Evolutionary conservation across 2,888 invertebrate genomes (phyloP), one percentile per base, ranked within the genome.

Genomic region (Heliconius hortense): DNA sequence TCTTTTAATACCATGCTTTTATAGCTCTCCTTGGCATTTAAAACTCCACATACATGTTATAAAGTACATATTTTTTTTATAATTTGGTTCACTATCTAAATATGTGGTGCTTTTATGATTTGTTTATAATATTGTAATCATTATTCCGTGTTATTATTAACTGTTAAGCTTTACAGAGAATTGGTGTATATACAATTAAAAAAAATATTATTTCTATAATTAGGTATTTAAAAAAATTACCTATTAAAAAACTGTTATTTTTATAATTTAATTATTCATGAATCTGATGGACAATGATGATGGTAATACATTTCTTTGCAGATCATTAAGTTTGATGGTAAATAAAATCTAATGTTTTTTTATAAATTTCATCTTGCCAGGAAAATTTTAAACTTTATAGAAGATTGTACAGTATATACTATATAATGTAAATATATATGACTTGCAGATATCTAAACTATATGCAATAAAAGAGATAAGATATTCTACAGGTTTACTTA

Each of bases 11-110:
- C 83, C 80, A 82, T 79, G 3, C 21, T 82, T 81, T 86, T 84
- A 84, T 64, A 24, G 35, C 15, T 64, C 24, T 43, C 92, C 90
- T 91, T 93, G 92, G 87, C 93, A 92, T 93, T 92, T 89, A n/a
- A 69, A 56, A 56, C 5, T 4, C 21, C n/a, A 31, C n/a, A 56
- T 56, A 10, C n/a, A n/a, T 56, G n/a, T n/a, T n/a, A 56, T 56
- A 11, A 56, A 1, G 18, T 56, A 28, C 53, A 24, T 26, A 60
- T 28, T 60, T 26, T n/a, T 60, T 60, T 26, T 5, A 7, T 26
- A 5, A 60, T 26, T 26, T 2, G 5, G 13, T 4, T 24, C 7
- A 18, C 5, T 26, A 60, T 15, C 13, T 13, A 4, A 60, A 5
- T 60, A 4, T 26, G 60, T 60, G 15, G 8, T 13, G 26, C 7